Conservation (phyloP, 2,888 invertebrate genomes). For the Lumbricus terrestris region DNA sequence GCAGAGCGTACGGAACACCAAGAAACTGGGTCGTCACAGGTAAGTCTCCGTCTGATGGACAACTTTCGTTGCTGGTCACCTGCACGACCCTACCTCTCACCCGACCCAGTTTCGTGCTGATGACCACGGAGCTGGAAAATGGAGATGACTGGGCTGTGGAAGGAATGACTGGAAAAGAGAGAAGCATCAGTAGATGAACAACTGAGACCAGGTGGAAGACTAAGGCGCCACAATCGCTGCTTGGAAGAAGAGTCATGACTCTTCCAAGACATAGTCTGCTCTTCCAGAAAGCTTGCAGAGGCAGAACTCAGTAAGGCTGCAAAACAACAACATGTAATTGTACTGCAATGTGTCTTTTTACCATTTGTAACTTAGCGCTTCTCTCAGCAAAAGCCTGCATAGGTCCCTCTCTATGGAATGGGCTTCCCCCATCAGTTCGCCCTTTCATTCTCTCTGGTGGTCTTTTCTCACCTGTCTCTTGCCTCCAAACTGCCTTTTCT, state of each 20-base stretch:
- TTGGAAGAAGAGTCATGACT: background rate
- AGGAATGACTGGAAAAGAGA: background rate
- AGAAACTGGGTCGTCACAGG: slow-evolving; percentile 27
- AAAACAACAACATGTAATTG: background rate
- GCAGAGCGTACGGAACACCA: slow-evolving; percentile 30
- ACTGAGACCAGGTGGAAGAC: background rate
- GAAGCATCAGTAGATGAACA: background rate
- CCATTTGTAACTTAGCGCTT: too few relatives aligned
- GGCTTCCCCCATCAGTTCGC: too few relatives aligned
- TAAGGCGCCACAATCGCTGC: background rate
- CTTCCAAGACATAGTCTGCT: background rate
- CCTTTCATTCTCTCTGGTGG: too few relatives aligned
- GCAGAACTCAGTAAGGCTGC: background rate
- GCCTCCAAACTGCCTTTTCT: too few relatives aligned
- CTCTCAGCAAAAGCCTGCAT: too few relatives aligned
- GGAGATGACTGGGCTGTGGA: background rate
- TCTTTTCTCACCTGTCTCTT: too few relatives aligned
- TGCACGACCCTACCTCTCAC: background rate
- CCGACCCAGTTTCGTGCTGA: background rate
- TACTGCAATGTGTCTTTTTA: background rate
- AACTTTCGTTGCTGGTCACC: background rate
- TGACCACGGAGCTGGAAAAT: background rate
- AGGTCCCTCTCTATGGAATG: too few relatives aligned
- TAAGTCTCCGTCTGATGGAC: background rate
- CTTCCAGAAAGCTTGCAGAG: background rate